These are phyloP conservation scores for Dolichopus griseipennis DNA, from an alignment of 2,888 invertebrate species.

Conservation along the genomic window DNA sequence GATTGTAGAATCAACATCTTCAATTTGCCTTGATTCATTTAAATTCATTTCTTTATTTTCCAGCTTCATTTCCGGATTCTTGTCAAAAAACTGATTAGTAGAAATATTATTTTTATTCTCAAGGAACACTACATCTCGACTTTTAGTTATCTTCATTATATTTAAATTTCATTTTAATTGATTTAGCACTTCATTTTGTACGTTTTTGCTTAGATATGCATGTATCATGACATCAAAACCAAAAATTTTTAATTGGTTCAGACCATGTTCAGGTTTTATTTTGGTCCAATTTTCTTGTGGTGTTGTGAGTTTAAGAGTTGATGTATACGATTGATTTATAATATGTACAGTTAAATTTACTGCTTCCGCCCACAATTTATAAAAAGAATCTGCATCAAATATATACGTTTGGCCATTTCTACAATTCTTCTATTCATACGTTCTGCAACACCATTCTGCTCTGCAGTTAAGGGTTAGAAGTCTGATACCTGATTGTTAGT, in stretches of 20 bases:
- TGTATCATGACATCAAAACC: slow-evolving; percentile 10
- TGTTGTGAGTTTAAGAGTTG: slow-evolving; percentile 23
- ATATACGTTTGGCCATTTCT: slow-evolving; percentile 29
- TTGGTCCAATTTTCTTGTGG: slow-evolving; percentile 25
- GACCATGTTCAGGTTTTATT: no score
- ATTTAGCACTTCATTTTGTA: slow-evolving; percentile 18
- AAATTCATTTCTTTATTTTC: background rate
- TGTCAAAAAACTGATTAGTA: background rate
- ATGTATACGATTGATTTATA: slow-evolving; percentile 29
- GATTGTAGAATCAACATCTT: background rate
- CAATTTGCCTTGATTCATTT: background rate
- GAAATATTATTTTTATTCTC: background rate
- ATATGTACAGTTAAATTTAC: slow-evolving; percentile 32
- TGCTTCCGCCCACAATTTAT: slow-evolving; percentile 37
- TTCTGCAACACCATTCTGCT: slow-evolving; percentile 36
- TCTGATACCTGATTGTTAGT: slow-evolving; percentile 26
- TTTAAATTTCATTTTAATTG: slow-evolving; percentile 18
- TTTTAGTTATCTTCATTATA: slow-evolving; percentile 16
- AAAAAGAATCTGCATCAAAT: slow-evolving; percentile 23
- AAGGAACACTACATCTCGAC: slow-evolving; percentile 18
- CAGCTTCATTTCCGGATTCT: background rate
- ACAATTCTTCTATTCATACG: slow-evolving; percentile 33
- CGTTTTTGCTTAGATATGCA: slow-evolving; percentile 18
- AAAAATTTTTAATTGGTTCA: no score
- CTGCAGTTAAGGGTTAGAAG: slow-evolving; percentile 30